Evolutionary conservation across 2,113 vertebrate species (phyloP).

Genomic region (Notarius quadriscutis): DNA sequence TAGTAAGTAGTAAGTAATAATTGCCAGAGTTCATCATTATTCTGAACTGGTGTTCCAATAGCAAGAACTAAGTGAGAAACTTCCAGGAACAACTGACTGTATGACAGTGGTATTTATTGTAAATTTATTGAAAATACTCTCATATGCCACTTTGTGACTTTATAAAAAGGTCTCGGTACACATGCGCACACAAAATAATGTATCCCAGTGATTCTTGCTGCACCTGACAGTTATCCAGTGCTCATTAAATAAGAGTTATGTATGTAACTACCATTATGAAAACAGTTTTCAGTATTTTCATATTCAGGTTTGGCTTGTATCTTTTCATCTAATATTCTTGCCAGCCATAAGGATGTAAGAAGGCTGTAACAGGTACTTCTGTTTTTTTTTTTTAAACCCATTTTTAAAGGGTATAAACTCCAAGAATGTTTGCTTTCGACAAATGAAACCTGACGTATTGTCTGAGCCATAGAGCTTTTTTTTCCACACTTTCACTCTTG

Average conservation of each 20-base stretch:
- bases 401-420: constrained; percentile 19
- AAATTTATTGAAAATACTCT: neutral
- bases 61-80: neutral
- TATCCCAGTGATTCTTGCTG: neutral
- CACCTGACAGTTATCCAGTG: neutral
- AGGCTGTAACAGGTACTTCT: constrained; percentile 4
- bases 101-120: neutral
- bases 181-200: neutral
- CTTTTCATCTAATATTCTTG: neutral
- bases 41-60: neutral
- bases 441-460: constrained; percentile 5
- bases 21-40: neutral
- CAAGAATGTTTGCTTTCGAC: constrained; percentile 7
- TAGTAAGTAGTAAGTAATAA: neutral
- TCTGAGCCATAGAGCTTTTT: constrained; percentile 34
- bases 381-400: constrained; percentile 8
- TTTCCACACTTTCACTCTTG: constrained; percentile 24
- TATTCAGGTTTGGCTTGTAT: constrained; percentile 4
- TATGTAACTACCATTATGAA: neutral
- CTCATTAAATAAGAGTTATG: neutral
- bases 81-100: neutral
- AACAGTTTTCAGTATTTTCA: constrained; percentile 7
- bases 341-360: neutral
- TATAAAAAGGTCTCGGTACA: neutral
- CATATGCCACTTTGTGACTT: neutral